phyloP scores from a whole-genome alignment of 2,888 invertebrate species.

The Andrena haemorrhoa region DNA sequence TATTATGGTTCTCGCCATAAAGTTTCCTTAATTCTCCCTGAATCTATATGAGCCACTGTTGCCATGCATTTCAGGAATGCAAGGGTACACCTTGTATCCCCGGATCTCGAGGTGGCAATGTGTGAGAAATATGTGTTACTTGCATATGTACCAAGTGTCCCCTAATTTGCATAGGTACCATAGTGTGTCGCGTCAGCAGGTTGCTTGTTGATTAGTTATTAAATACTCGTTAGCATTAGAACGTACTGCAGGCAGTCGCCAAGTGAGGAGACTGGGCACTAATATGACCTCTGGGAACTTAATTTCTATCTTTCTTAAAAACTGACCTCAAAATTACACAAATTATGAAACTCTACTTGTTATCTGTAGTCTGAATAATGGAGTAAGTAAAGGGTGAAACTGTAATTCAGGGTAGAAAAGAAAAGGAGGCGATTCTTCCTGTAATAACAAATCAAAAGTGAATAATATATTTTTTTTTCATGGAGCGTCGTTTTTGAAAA shows the following conservation, averaged over 20 bases:
- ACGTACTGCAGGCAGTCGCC: constrained; percentile 2
- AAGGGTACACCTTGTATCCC: constrained; percentile 29
- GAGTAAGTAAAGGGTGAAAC: not conserved
- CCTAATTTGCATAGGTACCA: constrained; percentile 45
- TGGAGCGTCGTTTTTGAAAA: too few relatives aligned
- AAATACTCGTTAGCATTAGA: constrained; percentile 31
- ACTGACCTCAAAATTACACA: not conserved
- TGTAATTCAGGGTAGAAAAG: too few relatives aligned
- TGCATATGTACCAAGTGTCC: constrained; percentile 47
- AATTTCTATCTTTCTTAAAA: not conserved
- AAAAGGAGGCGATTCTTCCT: too few relatives aligned
- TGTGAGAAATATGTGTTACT: constrained; percentile 49
- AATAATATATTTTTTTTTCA: too few relatives aligned
- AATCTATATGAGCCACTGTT: constrained; percentile 21
- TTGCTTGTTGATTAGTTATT: constrained; percentile 54
- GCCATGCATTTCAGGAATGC: constrained; percentile 46
- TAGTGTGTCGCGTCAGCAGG: constrained; percentile 35
- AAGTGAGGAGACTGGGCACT: not conserved
- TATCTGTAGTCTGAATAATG: not conserved
- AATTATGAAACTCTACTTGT: too few relatives aligned
- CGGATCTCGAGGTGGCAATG: constrained; percentile 2
- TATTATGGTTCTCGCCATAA: constrained; percentile 9
- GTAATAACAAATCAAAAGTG: too few relatives aligned
- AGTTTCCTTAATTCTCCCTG: not conserved
- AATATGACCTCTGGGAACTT: not conserved